Evolutionary conservation across 2,888 invertebrate genomes (phyloP).

Genomic region (Drosophila neoperkinsi): DNA sequence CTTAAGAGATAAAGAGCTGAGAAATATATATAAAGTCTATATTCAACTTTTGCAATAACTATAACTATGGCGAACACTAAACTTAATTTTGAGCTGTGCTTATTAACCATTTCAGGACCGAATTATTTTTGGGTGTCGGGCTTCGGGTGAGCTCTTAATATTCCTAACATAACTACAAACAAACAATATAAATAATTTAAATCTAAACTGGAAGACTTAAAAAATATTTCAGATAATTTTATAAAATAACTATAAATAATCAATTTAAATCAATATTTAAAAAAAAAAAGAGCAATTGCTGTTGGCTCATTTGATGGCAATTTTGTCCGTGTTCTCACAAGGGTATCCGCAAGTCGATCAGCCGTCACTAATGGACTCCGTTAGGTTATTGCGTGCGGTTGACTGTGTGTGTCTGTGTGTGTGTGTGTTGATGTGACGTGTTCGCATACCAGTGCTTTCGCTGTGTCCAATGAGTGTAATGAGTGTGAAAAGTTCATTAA

Average conservation of each 20-base stretch:
- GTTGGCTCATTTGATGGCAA: background rate
- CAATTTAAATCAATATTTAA: background rate
- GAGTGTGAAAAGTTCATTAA: constrained; percentile 80
- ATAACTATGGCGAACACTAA: too few relatives aligned
- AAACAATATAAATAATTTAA: background rate
- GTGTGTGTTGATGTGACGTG: constrained; percentile 29
- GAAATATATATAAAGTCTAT: too few relatives aligned
- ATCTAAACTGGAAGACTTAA: background rate
- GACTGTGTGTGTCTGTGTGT: constrained; percentile 1
- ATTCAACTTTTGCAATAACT: too few relatives aligned
- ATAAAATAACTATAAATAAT: background rate
- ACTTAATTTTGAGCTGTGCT: background rate
- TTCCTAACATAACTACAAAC: background rate
- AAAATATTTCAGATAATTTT: background rate
- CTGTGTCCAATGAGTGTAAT: constrained; percentile 61
- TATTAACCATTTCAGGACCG: background rate
- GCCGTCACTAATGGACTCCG: background rate
- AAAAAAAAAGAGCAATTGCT: background rate
- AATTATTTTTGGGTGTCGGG: background rate
- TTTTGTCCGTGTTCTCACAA: background rate
- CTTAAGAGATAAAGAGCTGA: background rate
- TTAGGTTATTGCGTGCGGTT: constrained; percentile 39
- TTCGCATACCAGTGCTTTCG: constrained; percentile 9
- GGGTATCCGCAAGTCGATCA: background rate
- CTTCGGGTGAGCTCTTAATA: background rate